Evolutionary conservation across 2,113 vertebrate genomes (phyloP).

Genomic region (Poeciliopsis turrubarensis): DNA sequence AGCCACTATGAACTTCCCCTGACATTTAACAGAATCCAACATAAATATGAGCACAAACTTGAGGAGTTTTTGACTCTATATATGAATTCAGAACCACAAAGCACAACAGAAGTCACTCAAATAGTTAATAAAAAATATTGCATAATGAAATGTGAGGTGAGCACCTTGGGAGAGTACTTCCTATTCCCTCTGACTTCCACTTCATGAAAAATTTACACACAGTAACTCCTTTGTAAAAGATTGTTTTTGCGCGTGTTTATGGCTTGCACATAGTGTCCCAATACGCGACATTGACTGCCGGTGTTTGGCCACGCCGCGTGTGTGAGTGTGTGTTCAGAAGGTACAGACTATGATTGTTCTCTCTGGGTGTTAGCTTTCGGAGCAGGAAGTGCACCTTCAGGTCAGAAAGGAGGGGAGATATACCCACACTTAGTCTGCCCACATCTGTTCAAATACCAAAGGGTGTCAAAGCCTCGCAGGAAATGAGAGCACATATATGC

Average conservation of each 20-base stretch:
- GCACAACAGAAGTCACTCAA: not conserved
- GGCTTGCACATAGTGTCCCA: conserved; percentile 29
- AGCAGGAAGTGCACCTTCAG: conserved; percentile 81
- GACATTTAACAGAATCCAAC: not conserved
- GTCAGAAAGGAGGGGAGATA: conserved; percentile 70
- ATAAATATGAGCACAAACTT: not conserved
- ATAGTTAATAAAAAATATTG: not conserved
- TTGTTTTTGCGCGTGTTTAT: conserved; percentile 48
- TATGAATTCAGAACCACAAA: not conserved
- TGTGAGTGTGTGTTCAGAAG: conserved; percentile 44
- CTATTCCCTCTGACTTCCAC: conserved; percentile 23
- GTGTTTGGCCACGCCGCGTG: conserved; percentile 21
- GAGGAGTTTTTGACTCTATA: not conserved
- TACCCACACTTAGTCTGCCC: conserved; percentile 69
- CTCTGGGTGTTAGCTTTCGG: conserved; percentile 77
- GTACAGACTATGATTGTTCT: conserved; percentile 82
- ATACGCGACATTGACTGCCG: conserved; percentile 12
- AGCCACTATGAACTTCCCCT: not conserved
- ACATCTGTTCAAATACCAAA: conserved; percentile 83
- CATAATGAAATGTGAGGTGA: conserved; percentile 9
- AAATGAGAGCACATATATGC: conserved; percentile 50
- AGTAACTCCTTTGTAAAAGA: conserved; percentile 35
- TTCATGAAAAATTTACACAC: conserved; percentile 38
- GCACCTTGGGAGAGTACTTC: conserved; percentile 10
- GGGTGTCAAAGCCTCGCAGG: conserved; percentile 74